Conservation (phyloP, 2,888 invertebrate genomes). For the Hoplodrina ambigua region DNA sequence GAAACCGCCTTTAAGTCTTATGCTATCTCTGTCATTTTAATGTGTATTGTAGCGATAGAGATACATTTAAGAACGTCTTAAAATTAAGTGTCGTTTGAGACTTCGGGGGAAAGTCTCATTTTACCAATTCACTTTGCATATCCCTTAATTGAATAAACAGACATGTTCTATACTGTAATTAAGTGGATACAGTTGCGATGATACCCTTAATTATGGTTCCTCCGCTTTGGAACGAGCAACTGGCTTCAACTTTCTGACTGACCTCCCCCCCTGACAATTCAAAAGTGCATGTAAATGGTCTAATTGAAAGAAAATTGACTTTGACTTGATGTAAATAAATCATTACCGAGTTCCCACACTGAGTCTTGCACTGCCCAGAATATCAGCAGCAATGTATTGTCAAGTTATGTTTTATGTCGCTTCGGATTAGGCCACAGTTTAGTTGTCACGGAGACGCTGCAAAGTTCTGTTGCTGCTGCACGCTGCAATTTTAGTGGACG, state of each 20-base stretch:
- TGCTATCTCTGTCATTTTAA: no score
- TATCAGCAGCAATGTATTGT: constrained; percentile 28
- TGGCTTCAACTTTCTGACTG: no score
- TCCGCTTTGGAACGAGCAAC: no score
- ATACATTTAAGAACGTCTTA: no score
- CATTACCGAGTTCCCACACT: background rate
- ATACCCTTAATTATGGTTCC: background rate
- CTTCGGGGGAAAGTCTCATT: no score
- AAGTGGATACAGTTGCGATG: background rate
- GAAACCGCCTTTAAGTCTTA: no score
- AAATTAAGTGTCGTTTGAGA: no score
- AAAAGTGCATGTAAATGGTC: no score
- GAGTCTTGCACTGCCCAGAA: background rate
- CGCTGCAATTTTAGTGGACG: constrained; percentile 83
- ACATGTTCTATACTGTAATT: constrained; percentile 1
- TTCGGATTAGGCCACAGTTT: constrained; percentile 66
- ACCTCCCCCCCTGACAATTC: no score
- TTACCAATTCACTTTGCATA: no score
- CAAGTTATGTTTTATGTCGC: constrained; percentile 46
- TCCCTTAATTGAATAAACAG: background rate
- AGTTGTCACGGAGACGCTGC: constrained; percentile 75
- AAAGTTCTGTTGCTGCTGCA: constrained; percentile 80
- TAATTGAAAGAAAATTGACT: no score
- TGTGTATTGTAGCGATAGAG: no score
- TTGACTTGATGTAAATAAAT: constrained; percentile 5